These are phyloP conservation scores for Palythoa heliodiscus DNA, from an alignment of 92 coral and sea anemone genomes.

Conservation along the genomic window DNA sequence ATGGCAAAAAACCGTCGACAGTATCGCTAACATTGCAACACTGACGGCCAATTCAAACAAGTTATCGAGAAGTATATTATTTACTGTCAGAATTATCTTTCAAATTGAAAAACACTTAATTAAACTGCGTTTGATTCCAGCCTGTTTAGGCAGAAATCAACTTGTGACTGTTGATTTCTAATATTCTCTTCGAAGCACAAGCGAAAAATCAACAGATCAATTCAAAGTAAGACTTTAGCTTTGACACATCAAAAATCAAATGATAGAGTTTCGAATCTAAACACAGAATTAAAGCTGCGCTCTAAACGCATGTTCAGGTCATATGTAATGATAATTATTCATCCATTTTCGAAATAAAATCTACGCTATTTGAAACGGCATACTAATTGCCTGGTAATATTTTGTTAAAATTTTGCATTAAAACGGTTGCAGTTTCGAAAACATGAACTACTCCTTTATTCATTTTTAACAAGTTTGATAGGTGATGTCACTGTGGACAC, in stretches of 20 bases:
- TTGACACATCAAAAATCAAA: not conserved
- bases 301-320: not conserved
- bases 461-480: not conserved
- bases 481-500: conserved; percentile 15
- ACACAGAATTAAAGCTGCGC: not conserved
- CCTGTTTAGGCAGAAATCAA: not conserved
- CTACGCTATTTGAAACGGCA: not conserved
- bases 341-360: not conserved
- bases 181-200: not conserved
- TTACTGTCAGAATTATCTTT: not conserved
- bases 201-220: not conserved
- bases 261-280: not conserved
- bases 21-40: too few species aligned
- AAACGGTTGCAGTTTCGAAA: not conserved
- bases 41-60: too few species aligned
- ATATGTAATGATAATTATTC: not conserved
- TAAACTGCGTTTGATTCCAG: not conserved
- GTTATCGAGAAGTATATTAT: too few species aligned
- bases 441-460: not conserved
- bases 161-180: not conserved
- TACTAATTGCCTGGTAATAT: not conserved
- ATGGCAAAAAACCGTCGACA: too few species aligned
- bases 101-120: not conserved
- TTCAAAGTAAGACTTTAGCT: not conserved
- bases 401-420: not conserved